Percentiles rank a stretch among this genome's conserved stretches.
Evolutionary conservation across 2,797 vertebrate species (phyloP).

Genomic region (Helostoma temminkii): DNA sequence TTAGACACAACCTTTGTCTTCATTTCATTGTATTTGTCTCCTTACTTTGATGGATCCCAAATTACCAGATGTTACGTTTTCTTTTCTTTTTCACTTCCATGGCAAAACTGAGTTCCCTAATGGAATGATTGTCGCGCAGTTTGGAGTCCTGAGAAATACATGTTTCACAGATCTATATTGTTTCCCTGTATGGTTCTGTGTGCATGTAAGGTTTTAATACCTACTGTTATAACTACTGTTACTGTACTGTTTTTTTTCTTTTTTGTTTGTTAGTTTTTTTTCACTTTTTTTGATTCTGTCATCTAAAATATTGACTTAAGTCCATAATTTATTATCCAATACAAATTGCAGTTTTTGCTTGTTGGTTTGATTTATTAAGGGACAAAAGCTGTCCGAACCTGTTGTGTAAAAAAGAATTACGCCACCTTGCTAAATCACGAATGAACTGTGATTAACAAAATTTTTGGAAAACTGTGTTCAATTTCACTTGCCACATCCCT

Average conservation of each 20-base stretch:
- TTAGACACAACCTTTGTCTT: slow-evolving; percentile 27
- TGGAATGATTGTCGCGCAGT: slow-evolving; percentile 67
- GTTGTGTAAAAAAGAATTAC: no score
- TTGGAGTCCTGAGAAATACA: slow-evolving; percentile 43
- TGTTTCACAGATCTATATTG: slow-evolving; percentile 44
- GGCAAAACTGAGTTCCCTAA: slow-evolving; percentile 54
- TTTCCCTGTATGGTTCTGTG: slow-evolving; percentile 19
- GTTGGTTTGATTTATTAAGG: no score
- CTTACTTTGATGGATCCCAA: slow-evolving; percentile 19
- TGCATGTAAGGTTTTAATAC: slow-evolving; percentile 9
- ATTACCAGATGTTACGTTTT: slow-evolving; percentile 26
- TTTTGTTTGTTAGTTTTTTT: no score
- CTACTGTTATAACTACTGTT: no score
- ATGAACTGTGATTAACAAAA: no score
- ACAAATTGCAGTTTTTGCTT: no score
- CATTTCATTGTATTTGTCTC: slow-evolving; percentile 21
- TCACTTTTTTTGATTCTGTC: not conserved
- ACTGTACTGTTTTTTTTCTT: slow-evolving; percentile 11
- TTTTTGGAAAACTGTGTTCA: no score
- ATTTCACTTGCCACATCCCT: no score
- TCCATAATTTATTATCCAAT: slow-evolving; percentile 10
- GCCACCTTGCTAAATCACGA: no score
- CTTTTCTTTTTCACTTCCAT: slow-evolving; percentile 27
- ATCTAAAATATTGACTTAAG: slow-evolving; percentile 14
- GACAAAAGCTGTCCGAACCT: no score